Percentiles rank a stretch among this genome's conserved stretches.
These are phyloP conservation scores for Poliocrania exsul DNA, from an alignment of 2,797 vertebrate species.

Conservation along the genomic window DNA sequence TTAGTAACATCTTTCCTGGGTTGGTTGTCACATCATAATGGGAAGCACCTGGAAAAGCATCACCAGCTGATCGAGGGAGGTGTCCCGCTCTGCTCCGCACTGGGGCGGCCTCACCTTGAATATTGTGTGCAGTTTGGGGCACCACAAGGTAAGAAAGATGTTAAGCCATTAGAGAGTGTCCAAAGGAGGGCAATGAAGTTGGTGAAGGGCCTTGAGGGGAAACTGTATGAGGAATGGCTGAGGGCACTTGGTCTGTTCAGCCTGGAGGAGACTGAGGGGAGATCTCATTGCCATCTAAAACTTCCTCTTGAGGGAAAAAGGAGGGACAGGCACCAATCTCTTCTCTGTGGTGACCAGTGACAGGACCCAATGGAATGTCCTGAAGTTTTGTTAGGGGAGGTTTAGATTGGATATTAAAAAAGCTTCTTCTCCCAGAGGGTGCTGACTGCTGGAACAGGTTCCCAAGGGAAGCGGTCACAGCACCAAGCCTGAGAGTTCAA, in stretches of 20 bases:
- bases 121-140: not conserved
- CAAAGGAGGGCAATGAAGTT: not conserved
- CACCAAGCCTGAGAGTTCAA: not conserved
- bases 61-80: rapidly evolving
- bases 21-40: not conserved
- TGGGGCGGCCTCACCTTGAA: not conserved
- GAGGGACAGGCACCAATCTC: not conserved
- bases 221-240: not conserved
- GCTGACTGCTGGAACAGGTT: not conserved
- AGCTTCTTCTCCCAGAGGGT: not conserved
- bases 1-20: not conserved
- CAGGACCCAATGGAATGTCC: not conserved
- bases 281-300: not conserved
- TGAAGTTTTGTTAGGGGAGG: not conserved
- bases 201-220: not conserved
- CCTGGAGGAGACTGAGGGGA: not conserved
- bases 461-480: not conserved
- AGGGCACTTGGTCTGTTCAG: not conserved
- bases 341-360: not conserved
- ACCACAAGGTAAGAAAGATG: not conserved
- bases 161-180: not conserved
- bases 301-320: not conserved
- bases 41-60: not conserved
- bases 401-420: not conserved
- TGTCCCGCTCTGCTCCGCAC: not conserved